phyloP scores from a whole-genome alignment of 2,888 invertebrate genomes.

The Hirtodrosophila cameraria region DNA sequence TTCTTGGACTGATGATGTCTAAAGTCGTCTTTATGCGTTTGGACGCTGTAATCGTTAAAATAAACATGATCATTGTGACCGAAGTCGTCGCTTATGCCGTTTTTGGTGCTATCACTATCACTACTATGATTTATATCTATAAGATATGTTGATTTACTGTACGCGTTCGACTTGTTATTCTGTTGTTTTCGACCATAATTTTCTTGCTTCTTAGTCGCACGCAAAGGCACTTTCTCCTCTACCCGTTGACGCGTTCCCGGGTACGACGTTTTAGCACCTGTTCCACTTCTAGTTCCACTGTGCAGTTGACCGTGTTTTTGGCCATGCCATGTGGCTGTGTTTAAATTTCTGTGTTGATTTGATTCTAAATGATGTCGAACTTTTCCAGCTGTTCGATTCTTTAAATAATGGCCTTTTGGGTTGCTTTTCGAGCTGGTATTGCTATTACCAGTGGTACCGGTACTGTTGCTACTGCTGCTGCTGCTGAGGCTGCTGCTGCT shows the following conservation, averaged over 20 bases:
- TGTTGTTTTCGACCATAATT: conserved; percentile 41
- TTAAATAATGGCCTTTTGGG: conserved; percentile 4
- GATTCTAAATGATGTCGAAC: conserved; percentile 4
- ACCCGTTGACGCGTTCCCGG: neutral
- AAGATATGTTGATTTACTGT: conserved; percentile 71
- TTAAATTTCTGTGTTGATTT: conserved; percentile 4
- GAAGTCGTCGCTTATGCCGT: conserved; percentile 32
- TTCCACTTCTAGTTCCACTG: conserved; percentile 14
- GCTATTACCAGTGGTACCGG: no score
- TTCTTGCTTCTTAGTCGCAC: conserved; percentile 15
- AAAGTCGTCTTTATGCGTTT: conserved; percentile 1
- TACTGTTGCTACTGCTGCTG: neutral
- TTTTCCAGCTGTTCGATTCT: conserved; percentile 16
- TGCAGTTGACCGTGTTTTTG: conserved; percentile 23
- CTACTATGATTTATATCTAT: conserved; percentile 73
- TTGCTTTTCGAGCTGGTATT: neutral
- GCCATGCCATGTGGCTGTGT: conserved; percentile 6
- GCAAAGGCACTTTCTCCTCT: conserved; percentile 2
- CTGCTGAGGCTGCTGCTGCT: conserved; percentile 2
- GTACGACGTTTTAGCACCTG: conserved; percentile 15
- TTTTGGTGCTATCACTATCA: conserved; percentile 57
- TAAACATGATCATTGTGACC: conserved; percentile 49
- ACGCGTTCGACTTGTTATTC: conserved; percentile 42
- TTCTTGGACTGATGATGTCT: neutral
- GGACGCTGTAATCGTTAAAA: conserved; percentile 53